These are phyloP conservation scores for Ianthella basta DNA, from an alignment of 37 sponge, comb jelly and placozoan species.

Conservation along the genomic window DNA sequence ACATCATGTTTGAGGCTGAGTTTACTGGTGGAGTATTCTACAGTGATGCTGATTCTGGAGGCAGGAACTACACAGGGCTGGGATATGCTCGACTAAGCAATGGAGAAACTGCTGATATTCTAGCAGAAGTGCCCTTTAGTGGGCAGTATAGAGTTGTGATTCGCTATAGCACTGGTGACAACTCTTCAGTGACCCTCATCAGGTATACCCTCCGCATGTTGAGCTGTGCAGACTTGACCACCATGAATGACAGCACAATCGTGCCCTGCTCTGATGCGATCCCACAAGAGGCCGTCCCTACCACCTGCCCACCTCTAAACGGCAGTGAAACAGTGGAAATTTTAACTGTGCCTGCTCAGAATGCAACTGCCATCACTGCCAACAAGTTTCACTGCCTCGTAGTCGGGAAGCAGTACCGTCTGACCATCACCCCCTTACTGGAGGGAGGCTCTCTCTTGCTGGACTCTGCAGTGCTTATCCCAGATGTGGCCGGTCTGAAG, in stretches of 20 bases:
- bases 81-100: constrained; percentile 38
- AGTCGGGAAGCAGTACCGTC: background rate
- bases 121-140: constrained; percentile 32
- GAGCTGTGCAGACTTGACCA: background rate
- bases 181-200: background rate
- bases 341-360: background rate
- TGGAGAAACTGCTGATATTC: background rate
- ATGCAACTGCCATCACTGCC: background rate
- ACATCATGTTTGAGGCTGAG: constrained; percentile 60
- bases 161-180: background rate
- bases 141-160: constrained; percentile 35
- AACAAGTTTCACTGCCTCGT: background rate
- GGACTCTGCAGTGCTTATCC: constrained; percentile 4
- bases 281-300: background rate
- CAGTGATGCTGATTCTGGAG: constrained; percentile 14
- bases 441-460: background rate
- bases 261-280: background rate
- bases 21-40: constrained; percentile 9
- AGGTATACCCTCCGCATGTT: background rate
- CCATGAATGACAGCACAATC: background rate
- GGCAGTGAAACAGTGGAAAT: background rate
- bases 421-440: background rate
- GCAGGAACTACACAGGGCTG: constrained; percentile 53
- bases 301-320: too few relatives aligned
- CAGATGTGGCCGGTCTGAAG: constrained; percentile 9